Base-by-base conservation (phyloP, 2,797 vertebrate species). In the Neostethus bicornis region DNA sequence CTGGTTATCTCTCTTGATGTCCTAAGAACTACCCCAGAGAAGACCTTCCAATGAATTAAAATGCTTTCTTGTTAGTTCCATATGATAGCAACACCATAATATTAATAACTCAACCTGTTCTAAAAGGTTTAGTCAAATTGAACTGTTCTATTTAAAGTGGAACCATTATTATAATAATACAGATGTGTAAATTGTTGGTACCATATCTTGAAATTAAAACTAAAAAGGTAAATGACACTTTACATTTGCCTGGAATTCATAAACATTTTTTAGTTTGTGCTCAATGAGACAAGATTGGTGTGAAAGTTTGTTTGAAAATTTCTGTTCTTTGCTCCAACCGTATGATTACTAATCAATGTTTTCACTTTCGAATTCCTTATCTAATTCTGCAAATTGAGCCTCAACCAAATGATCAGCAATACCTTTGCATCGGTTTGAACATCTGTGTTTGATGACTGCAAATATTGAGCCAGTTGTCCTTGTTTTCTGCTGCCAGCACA, bases 381-480 rank as follows among this genome's bases (percentile, higher is more conserved):
- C 79, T 63, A 71, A 54, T 61, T 80, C 64, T 35, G 59, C 70
- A 81, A 71, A 67, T 47, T 83, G 84, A 79, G 79, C 62, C 7
- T 11, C 43, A 56, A 79, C 77, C 81, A 83, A 79, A 66, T 60
- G 58, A 76, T 75, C 72, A 70, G 68, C 75, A 51, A 83, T 81
- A 84, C 88, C 83, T 81, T 79, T 61, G 79, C 77, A 77, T 61
- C 64, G 53, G 86, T 92, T 90, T 90, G 86, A 88, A 89, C 90
- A 92, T 90, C 90, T 92, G 89, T 88, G 84, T 90, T 89, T 91
- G 85, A 67, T 69, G 62, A 84, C 64, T 46, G 89, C 85, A 80
- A 84, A 79, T 60, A 78, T 60, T 57, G 49, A 74, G 79, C 83
- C 84, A 85, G 83, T 81, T 80, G 81, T 66, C 81, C 77, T 80